Base-by-base conservation (phyloP, 92 coral and sea anemone genomes). In the Epizoanthus stellaris region DNA sequence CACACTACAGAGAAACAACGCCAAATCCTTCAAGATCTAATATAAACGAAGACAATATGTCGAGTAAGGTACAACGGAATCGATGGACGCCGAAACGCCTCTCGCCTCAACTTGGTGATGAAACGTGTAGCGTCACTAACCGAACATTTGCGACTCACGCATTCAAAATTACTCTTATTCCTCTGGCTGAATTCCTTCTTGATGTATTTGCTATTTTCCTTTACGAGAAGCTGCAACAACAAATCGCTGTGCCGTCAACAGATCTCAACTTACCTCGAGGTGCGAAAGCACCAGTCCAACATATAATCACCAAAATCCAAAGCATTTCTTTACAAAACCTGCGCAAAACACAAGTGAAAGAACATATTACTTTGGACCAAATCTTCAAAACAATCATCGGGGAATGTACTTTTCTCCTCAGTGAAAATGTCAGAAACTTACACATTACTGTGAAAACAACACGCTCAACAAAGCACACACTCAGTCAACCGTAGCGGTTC, bases 391-490 rank as follows among this genome's bases (percentile, higher is more conserved):
- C 43, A 80, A 5, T 59, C 73, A 36, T 49, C 59, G 70, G 21
- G 23, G 17, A 43, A 6, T 47, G 81, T 36, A 47, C 17, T 59
- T 36, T 72, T 69, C 67, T 58, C 53, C 67, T 49, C 9, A 60
- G 45, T 16, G 58, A 80, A 57, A 66, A 67, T 67, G 67, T 56
- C 56, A 81, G 30, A 82, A 85, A 88, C 95, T 80, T 94, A 80
- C 98, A 90, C 98, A 88, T 88, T 87, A 75, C 88, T 92, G 94
- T 81, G 92, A 94, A 94, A 85, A 89, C 73, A 87, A 87, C 94
- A 90, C 86, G 76, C 47, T 2, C 70, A 13, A 90, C 93, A 92
- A 90, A 73, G 89, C 82, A 53, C 73, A 63, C 16, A 79, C 59
- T 63, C 72, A 79, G 21, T 63, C 60, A 45, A 79, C 59, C 83